Evolutionary conservation across 2,888 invertebrate genomes (phyloP).

Genomic region (Drosophila peninsularis): DNA sequence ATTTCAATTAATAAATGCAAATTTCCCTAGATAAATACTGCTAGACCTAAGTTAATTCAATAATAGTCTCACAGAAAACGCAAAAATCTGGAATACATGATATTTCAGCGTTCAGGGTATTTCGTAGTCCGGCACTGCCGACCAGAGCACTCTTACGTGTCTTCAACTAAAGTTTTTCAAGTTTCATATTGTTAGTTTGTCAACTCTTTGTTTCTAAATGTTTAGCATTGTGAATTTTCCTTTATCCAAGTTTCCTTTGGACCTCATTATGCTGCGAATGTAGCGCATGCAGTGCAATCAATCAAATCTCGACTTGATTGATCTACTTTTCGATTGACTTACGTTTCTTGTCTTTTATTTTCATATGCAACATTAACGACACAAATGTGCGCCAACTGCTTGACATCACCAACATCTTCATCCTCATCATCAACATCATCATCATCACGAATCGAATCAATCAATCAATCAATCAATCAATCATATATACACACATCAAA

Average conservation of each 20-base stretch:
- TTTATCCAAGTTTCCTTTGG: background rate
- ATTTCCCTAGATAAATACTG: too few species aligned
- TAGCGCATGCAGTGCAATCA: conserved; percentile 35
- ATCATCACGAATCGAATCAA: conserved; percentile 22
- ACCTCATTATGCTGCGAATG: conserved; percentile 12
- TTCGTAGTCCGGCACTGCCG: background rate
- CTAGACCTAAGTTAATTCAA: too few species aligned
- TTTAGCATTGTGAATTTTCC: background rate
- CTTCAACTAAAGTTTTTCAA: background rate
- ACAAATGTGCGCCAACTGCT: conserved; percentile 28
- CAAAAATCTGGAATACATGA: background rate
- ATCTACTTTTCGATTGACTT: conserved; percentile 32
- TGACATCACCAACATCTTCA: conserved; percentile 24
- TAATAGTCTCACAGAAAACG: too few species aligned
- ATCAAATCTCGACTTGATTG: conserved; percentile 23
- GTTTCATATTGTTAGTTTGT: background rate
- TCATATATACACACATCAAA: conserved; percentile 21
- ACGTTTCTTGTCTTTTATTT: conserved; percentile 46
- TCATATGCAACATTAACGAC: conserved; percentile 42
- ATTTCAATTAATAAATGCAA: too few species aligned
- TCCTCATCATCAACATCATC: conserved; percentile 39
- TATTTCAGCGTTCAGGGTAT: conserved; percentile 2
- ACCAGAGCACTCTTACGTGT: background rate
- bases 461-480: conserved; percentile 27
- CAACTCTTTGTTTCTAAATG: background rate